phyloP scores from a whole-genome alignment of 2,888 invertebrate genomes.

The Caenorhabditis parvicauda region DNA sequence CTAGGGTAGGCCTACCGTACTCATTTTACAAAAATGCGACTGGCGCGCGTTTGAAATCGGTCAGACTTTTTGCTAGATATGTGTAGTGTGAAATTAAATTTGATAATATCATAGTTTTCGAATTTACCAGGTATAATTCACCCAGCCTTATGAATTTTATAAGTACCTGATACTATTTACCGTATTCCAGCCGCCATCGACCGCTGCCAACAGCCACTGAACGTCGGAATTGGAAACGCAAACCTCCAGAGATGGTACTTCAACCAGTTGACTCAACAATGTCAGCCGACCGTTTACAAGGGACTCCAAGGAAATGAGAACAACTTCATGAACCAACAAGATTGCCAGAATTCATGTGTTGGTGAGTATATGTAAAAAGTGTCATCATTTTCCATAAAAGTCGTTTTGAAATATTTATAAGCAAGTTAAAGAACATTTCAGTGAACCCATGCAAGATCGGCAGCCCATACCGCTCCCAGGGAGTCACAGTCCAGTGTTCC shows the following conservation, averaged over 20 bases:
- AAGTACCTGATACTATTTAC: no score
- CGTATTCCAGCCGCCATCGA: conserved; percentile 57
- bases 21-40: no score
- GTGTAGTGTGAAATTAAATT: no score
- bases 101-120: no score
- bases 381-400: not conserved
- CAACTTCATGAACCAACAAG: conserved; percentile 55
- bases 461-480: conserved; percentile 54
- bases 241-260: conserved; percentile 61
- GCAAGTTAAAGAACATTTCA: conserved; percentile 18
- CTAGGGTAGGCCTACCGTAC: no score
- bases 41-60: no score
- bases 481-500: conserved; percentile 56
- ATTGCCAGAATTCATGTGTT: conserved; percentile 51
- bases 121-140: no score
- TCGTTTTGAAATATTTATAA: not conserved
- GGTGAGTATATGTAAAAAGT: conserved; percentile 9
- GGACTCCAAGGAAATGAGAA: conserved; percentile 54
- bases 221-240: conserved; percentile 56
- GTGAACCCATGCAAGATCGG: conserved; percentile 61
- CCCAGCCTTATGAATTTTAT: no score
- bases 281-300: conserved; percentile 54
- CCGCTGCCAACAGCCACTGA: conserved; percentile 58
- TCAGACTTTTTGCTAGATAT: no score
- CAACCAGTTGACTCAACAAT: conserved; percentile 54